These are phyloP conservation scores for Drosophila peninsularis DNA, from an alignment of 2,888 invertebrate species.

Conservation along the genomic window DNA sequence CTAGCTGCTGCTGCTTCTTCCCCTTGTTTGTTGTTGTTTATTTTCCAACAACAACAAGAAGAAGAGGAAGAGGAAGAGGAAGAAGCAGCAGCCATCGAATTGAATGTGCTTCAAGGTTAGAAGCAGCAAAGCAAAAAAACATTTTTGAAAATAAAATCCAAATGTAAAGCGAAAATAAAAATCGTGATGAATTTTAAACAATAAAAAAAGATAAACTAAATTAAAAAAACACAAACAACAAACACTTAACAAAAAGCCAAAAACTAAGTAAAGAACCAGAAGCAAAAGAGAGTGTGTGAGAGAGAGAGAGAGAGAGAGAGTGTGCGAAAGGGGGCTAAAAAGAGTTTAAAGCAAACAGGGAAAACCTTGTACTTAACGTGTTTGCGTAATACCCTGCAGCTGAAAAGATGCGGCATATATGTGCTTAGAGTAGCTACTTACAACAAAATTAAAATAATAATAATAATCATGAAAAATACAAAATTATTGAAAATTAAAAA, in stretches of 20 bases:
- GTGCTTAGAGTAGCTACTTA: neutral
- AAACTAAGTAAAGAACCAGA: conserved; percentile 2
- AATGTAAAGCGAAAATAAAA: conserved; percentile 68
- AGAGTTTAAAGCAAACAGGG: neutral
- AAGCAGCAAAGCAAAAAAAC: conserved; percentile 30
- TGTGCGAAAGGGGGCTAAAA: neutral
- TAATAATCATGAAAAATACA: conserved; percentile 3
- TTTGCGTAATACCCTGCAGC: neutral
- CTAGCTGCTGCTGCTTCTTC: conserved; percentile 17
- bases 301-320: neutral
- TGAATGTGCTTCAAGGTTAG: conserved; percentile 78
- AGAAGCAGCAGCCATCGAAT: conserved; percentile 43
- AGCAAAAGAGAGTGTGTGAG: neutral
- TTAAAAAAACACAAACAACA: conserved; percentile 18
- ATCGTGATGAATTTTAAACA: conserved; percentile 77
- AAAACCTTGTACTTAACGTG: neutral
- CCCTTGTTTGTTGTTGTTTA: conserved; percentile 46
- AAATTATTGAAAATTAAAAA: neutral
- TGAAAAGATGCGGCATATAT: neutral
- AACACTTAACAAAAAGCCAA: conserved; percentile 6
- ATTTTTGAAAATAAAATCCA: conserved; percentile 30
- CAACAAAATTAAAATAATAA: conserved; percentile 4
- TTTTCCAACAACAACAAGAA: conserved; percentile 46
- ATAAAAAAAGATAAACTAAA: conserved; percentile 52
- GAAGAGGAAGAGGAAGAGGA: neutral